These are phyloP conservation scores for Onychostoma macrolepis DNA, from an alignment of 2,113 vertebrate species.

Conservation along the genomic window DNA sequence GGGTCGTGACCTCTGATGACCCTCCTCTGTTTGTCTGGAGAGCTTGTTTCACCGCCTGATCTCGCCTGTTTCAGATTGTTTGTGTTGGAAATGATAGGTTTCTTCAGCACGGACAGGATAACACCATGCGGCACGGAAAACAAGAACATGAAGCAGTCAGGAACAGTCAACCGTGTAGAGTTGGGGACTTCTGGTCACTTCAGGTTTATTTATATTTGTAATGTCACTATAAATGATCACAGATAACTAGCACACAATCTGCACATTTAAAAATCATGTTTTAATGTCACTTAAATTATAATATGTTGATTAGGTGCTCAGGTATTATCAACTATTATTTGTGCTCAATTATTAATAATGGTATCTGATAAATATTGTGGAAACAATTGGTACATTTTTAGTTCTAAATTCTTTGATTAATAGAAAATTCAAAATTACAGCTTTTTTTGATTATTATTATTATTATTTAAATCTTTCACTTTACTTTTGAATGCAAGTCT, in stretches of 20 bases:
- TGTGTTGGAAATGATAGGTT: neutral
- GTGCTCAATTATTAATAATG: no score
- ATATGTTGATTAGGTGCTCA: no score
- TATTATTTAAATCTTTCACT: no score
- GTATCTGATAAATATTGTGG: no score
- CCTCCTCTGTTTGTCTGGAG: neutral
- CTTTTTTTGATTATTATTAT: no score
- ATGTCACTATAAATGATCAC: neutral
- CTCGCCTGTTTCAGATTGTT: neutral
- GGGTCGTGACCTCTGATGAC: slow-evolving; percentile 7
- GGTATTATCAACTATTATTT: no score
- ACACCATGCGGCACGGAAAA: neutral
- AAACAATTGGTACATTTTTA: no score
- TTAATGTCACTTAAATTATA: no score
- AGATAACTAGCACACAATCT: neutral
- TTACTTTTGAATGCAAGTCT: no score
- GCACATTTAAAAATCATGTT: neutral
- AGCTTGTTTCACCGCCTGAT: neutral
- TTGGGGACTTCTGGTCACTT: neutral
- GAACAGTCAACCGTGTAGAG: neutral
- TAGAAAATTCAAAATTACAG: no score
- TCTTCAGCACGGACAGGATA: neutral
- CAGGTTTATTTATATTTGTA: neutral
- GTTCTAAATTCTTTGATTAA: no score
- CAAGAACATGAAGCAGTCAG: neutral